These are phyloP conservation scores for Nettapus auritus DNA, from an alignment of 2,113 vertebrate genomes.

Conservation along the genomic window DNA sequence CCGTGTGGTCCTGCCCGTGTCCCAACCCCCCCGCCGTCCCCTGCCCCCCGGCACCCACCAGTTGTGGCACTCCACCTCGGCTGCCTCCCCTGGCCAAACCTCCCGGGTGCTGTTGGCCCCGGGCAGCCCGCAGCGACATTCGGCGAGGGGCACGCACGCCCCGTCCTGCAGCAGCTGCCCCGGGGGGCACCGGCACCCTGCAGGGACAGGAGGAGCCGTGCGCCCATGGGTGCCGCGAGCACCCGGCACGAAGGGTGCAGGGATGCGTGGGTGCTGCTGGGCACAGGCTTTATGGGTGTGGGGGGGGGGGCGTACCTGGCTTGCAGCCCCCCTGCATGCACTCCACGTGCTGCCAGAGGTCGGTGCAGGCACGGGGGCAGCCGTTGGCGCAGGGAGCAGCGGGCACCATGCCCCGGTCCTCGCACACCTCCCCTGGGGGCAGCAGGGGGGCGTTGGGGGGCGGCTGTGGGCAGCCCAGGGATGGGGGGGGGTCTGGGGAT, in stretches of 20 bases:
- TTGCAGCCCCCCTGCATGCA: conserved; percentile 87
- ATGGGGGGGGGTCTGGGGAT: fast-evolving
- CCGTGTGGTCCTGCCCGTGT: background rate
- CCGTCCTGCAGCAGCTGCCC: conserved; percentile 85
- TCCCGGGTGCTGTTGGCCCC: conserved; percentile 77
- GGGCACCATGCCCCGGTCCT: conserved; percentile 75
- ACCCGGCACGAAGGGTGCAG: background rate
- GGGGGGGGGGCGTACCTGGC: conserved; percentile 69
- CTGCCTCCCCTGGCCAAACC: conserved; percentile 67
- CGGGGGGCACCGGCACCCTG: conserved; percentile 87
- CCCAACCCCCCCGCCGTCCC: too few relatives aligned
- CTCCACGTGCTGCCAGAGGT: conserved; percentile 88
- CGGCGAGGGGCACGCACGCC: conserved; percentile 74
- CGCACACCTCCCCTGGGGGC: conserved; percentile 84
- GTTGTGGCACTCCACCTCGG: conserved; percentile 79
- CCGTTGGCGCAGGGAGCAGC: conserved; percentile 81
- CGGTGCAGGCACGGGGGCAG: conserved; percentile 86
- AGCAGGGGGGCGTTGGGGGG: background rate
- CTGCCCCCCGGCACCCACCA: conserved; percentile 73
- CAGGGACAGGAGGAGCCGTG: fast-evolving
- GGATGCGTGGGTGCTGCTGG: too few relatives aligned
- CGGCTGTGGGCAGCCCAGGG: too few relatives aligned
- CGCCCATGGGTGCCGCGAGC: fast-evolving
- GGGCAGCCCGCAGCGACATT: conserved; percentile 85
- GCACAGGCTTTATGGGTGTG: background rate